Conservation (phyloP, 2,888 invertebrate genomes). For the Steinernema scapterisci region DNA sequence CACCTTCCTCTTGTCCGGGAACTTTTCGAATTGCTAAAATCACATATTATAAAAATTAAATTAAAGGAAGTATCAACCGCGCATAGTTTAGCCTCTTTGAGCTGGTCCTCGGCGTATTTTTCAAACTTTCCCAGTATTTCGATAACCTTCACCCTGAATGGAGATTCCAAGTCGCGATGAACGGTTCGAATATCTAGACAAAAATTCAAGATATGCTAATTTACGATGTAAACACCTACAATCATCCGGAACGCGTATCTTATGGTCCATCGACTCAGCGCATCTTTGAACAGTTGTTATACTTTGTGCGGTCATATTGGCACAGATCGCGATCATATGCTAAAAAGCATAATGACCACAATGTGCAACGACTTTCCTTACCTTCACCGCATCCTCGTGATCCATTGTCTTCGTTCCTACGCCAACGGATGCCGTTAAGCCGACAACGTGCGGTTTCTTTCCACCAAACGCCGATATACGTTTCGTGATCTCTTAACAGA, state of each 20-base stretch:
- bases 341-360: background rate
- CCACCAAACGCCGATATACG: background rate
- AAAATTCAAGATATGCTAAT: background rate
- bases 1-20: background rate
- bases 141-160: background rate
- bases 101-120: background rate
- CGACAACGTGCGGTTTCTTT: slow-evolving; percentile 32
- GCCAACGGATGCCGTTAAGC: slow-evolving; percentile 39
- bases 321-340: slow-evolving; percentile 29
- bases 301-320: background rate
- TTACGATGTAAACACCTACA: too few species aligned
- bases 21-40: background rate
- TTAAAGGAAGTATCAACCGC: background rate
- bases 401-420: slow-evolving; percentile 5
- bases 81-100: background rate
- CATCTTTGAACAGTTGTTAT: slow-evolving; percentile 29
- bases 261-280: slow-evolving; percentile 35
- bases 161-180: background rate
- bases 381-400: too few species aligned
- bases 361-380: too few species aligned
- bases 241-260: slow-evolving; percentile 44
- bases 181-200: background rate
- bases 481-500: background rate
- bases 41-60: background rate
- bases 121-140: background rate